Evolutionary conservation across 2,797 vertebrate genomes (phyloP).

Genomic region (Spinibarbus caldwelli): DNA sequence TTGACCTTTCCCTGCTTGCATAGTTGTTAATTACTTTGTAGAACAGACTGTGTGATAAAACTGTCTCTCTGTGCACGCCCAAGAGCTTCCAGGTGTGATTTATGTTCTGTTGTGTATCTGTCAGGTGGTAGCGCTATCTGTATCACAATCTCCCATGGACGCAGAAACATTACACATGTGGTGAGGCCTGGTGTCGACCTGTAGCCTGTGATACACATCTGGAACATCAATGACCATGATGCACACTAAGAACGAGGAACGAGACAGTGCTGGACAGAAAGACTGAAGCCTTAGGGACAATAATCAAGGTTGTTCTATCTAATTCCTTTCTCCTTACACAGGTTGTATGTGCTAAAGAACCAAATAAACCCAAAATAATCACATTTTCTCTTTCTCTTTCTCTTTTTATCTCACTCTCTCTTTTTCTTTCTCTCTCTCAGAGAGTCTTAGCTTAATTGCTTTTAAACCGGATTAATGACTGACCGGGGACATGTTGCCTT

Average conservation of each 20-base stretch:
- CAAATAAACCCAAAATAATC: conserved; percentile 29
- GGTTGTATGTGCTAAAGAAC: conserved; percentile 11
- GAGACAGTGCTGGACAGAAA: conserved; percentile 30
- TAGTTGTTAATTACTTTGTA: conserved; percentile 42
- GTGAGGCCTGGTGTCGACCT: conserved; percentile 75
- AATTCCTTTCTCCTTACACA: conserved; percentile 13
- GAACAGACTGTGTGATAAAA: conserved; percentile 34
- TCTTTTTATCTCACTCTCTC: conserved; percentile 72
- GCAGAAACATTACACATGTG: conserved; percentile 74
- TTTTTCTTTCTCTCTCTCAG: conserved; percentile 55
- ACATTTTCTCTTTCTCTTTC: conserved; percentile 21
- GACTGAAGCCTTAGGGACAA: conserved; percentile 3
- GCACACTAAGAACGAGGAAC: conserved; percentile 53
- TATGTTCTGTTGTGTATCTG: conserved; percentile 81
- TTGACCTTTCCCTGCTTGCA: conserved; percentile 32
- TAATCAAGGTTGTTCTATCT: conserved; percentile 32
- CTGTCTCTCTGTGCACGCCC: conserved; percentile 33
- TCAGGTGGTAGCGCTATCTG: conserved; percentile 75
- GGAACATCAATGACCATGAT: conserved; percentile 68
- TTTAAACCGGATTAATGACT: conserved; percentile 86
- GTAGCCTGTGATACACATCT: conserved; percentile 79
- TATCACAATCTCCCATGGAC: conserved; percentile 81
- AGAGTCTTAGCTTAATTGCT: conserved; percentile 82
- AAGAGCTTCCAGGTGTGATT: conserved; percentile 68
- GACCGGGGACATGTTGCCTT: conserved; percentile 81